Conservation (phyloP, 2,797 vertebrate species). For the Falco naumanni region DNA sequence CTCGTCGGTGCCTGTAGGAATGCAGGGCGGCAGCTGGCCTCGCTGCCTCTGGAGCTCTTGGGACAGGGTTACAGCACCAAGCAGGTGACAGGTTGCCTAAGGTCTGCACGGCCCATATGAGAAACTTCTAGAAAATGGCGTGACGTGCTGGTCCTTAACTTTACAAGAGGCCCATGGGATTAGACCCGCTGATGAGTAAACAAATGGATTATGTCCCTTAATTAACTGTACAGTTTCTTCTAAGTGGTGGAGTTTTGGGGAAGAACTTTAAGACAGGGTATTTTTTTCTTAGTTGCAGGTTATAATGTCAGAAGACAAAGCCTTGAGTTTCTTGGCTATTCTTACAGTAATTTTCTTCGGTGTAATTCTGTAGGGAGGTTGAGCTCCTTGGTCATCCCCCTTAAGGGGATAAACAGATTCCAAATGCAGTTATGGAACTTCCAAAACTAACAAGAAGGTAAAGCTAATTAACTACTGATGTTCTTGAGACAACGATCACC, state of each 20-base stretch:
- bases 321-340: background rate
- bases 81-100: background rate
- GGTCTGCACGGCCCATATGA: background rate
- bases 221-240: background rate
- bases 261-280: background rate
- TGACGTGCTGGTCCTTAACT: background rate
- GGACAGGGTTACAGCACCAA: background rate
- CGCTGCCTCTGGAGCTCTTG: background rate
- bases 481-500: background rate
- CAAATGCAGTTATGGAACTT: background rate
- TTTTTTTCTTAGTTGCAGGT: background rate
- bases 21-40: background rate
- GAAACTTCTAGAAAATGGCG: background rate
- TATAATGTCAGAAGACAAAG: background rate
- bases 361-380: background rate
- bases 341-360: background rate
- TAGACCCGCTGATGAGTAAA: background rate
- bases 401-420: background rate
- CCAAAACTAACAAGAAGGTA: background rate
- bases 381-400: background rate
- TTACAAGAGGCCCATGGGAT: background rate
- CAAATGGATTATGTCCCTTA: background rate
- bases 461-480: background rate
- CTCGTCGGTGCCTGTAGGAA: background rate
- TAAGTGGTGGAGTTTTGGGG: background rate